These are phyloP conservation scores for Pardosa pseudoannulata DNA, from an alignment of 2,888 invertebrate genomes.

Conservation along the genomic window DNA sequence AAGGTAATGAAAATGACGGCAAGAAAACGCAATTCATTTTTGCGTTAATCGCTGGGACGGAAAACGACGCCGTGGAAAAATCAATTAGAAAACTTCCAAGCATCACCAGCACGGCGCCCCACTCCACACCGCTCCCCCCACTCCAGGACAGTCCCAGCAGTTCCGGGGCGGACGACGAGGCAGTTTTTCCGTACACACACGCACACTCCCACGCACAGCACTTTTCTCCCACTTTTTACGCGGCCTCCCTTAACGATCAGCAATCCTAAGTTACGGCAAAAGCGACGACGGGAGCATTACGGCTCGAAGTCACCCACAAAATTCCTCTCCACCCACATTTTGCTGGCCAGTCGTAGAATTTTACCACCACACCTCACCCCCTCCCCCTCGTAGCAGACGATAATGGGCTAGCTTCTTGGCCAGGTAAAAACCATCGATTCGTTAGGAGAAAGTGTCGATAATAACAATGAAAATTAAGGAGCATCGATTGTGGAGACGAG, in stretches of 20 bases:
- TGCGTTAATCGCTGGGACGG: neutral
- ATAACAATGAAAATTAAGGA: neutral
- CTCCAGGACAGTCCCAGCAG: neutral
- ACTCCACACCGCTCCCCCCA: too few species aligned
- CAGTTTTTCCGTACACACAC: neutral
- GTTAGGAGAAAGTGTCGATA: neutral
- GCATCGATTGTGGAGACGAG: neutral
- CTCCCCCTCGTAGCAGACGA: neutral
- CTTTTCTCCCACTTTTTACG: neutral
- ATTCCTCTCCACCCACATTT: too few species aligned
- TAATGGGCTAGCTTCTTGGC: neutral
- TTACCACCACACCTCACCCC: too few species aligned
- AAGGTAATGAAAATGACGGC: slow-evolving; percentile 3
- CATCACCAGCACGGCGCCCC: too few species aligned
- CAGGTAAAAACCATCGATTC: too few species aligned
- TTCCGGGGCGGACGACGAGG: too few species aligned
- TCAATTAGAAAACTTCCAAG: neutral
- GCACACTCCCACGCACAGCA: too few species aligned
- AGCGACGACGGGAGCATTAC: neutral
- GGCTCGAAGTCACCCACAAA: neutral
- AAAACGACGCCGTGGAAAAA: neutral
- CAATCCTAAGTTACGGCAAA: neutral
- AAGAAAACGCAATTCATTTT: slow-evolving; percentile 9
- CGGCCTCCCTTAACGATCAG: neutral
- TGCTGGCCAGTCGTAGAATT: too few species aligned